Conservation (phyloP, 1,140 invertebrate species). For the Drosophila willistoni region DNA sequence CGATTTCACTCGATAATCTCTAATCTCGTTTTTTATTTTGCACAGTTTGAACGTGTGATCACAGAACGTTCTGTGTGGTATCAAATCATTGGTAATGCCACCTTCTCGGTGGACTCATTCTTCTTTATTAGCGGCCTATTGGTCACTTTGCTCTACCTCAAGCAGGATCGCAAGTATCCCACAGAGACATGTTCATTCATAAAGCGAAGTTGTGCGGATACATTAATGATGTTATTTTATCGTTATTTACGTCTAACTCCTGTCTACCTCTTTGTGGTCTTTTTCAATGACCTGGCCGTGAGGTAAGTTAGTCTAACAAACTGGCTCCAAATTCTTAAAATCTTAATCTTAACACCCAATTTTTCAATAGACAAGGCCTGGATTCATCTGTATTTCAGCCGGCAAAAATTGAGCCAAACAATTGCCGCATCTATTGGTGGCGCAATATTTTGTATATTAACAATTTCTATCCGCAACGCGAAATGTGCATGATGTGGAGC, state of each 20-base stretch:
- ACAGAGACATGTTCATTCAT: constrained; percentile 63
- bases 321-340: no score
- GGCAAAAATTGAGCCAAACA: constrained; percentile 88
- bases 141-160: constrained; percentile 89
- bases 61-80: constrained; percentile 92
- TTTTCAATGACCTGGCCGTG: constrained; percentile 88
- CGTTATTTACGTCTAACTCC: constrained; percentile 90
- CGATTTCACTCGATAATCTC: no score
- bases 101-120: constrained; percentile 95
- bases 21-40: no score
- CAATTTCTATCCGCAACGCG: constrained; percentile 89
- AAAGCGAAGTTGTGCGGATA: constrained; percentile 83
- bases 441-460: constrained; percentile 92
- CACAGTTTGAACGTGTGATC: constrained; percentile 88
- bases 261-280: constrained; percentile 91
- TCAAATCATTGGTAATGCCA: constrained; percentile 93
- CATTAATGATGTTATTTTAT: constrained; percentile 86
- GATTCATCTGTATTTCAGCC: constrained; percentile 90
- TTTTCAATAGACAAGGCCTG: constrained; percentile 61
- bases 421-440: constrained; percentile 92
- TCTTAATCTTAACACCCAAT: background rate
- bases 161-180: constrained; percentile 83
- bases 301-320: constrained; percentile 83
- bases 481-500: constrained; percentile 95
- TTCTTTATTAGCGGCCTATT: constrained; percentile 94